Percentiles rank a stretch among this genome's conserved stretches.
Evolutionary conservation across 1,140 invertebrate genomes (phyloP).

Genomic region (Polyergus mexicanus): DNA sequence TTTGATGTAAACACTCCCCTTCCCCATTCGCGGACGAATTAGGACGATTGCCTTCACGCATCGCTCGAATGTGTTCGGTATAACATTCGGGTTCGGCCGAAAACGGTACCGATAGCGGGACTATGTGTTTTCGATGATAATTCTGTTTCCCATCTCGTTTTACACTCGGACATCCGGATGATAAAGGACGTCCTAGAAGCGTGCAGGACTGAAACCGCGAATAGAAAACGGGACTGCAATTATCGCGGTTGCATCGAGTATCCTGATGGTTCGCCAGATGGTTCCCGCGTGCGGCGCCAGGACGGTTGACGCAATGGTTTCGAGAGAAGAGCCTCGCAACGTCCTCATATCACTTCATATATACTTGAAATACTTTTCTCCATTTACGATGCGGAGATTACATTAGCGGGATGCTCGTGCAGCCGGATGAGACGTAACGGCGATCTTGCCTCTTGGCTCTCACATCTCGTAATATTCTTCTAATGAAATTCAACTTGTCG

Average conservation of each 20-base stretch:
- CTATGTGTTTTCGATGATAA: slow-evolving; percentile 8
- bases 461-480: slow-evolving; percentile 30
- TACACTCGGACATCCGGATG: slow-evolving; percentile 24
- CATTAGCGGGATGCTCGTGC: slow-evolving; percentile 42
- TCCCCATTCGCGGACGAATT: slow-evolving; percentile 25
- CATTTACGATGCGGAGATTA: slow-evolving; percentile 40
- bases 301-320: slow-evolving; percentile 58
- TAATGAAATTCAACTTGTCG: slow-evolving; percentile 53
- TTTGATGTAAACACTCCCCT: slow-evolving; percentile 37
- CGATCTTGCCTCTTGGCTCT: slow-evolving; percentile 33
- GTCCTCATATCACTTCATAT: slow-evolving; percentile 52
- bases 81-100: neutral
- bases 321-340: slow-evolving; percentile 26
- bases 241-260: slow-evolving; percentile 55
- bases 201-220: slow-evolving; percentile 7
- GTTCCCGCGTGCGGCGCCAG: slow-evolving; percentile 41
- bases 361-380: slow-evolving; percentile 62
- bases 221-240: slow-evolving; percentile 29
- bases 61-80: slow-evolving; percentile 34
- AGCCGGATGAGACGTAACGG: slow-evolving; percentile 44
- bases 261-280: slow-evolving; percentile 58
- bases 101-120: slow-evolving; percentile 43
- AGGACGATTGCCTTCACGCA: slow-evolving; percentile 33
- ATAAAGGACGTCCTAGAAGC: slow-evolving; percentile 3
- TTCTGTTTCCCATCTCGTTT: slow-evolving; percentile 22